These are phyloP conservation scores for Sminthurinus aureus DNA, from an alignment of 2,888 invertebrate genomes.

Conservation along the genomic window DNA sequence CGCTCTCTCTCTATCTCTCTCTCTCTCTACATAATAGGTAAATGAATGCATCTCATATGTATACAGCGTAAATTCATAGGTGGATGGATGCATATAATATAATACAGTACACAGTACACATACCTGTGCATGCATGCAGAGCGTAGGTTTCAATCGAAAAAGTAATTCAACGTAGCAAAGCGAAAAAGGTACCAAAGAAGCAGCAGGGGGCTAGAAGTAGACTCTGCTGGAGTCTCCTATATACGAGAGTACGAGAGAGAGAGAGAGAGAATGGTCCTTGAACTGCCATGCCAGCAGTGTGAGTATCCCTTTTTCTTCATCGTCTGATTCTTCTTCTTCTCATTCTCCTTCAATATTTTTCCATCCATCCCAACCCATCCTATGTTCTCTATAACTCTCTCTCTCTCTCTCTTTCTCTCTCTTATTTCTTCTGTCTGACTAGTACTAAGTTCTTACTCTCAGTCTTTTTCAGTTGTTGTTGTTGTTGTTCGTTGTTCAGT, in stretches of 20 bases:
- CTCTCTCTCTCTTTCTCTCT: too few species aligned
- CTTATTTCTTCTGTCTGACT: too few species aligned
- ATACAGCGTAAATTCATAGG: not conserved
- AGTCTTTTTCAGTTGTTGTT: too few species aligned
- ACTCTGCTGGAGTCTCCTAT: slow-evolving; percentile 58
- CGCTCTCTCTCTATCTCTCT: too few species aligned
- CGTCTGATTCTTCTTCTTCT: not conserved
- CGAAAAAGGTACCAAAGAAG: slow-evolving; percentile 59
- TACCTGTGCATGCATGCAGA: slow-evolving; percentile 29
- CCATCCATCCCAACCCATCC: slow-evolving; percentile 37
- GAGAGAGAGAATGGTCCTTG: slow-evolving; percentile 58
- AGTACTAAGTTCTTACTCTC: too few species aligned
- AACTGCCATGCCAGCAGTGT: slow-evolving; percentile 51
- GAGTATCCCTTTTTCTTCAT: slow-evolving; percentile 1
- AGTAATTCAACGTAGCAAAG: slow-evolving; percentile 42
- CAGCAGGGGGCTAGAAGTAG: slow-evolving; percentile 57
- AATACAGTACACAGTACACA: not conserved
- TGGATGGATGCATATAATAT: too few species aligned
- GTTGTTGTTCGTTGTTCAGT: too few species aligned
- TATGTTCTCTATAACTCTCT: slow-evolving; percentile 27
- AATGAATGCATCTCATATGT: not conserved
- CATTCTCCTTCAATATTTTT: slow-evolving; percentile 23
- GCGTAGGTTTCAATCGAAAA: slow-evolving; percentile 34
- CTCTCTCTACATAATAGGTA: too few species aligned
- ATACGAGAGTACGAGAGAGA: slow-evolving; percentile 31